A percentile compares a stretch with the other conserved stretches of the same genome.
Evolutionary conservation across 2,888 invertebrate species (phyloP).

Genomic region (Hemicrepidius hirtus): DNA sequence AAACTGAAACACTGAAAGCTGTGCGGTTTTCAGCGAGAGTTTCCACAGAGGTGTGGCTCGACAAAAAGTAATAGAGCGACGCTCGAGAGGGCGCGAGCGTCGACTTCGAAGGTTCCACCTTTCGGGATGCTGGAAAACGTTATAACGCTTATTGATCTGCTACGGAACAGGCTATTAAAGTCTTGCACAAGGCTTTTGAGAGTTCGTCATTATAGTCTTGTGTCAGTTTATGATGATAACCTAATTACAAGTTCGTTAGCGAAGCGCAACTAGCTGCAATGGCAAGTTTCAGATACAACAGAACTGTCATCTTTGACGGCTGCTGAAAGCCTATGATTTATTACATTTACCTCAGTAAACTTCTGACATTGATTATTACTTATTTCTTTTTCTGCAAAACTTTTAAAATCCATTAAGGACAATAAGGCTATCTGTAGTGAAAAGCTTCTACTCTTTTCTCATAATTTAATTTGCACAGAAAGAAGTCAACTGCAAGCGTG

Average conservation of each 20-base stretch:
- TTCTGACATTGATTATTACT: not conserved
- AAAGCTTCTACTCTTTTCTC: not conserved
- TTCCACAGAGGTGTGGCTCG: constrained; percentile 55
- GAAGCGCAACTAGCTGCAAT: constrained; percentile 3
- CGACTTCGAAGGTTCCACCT: constrained; percentile 55
- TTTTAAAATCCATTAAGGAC: constrained; percentile 15
- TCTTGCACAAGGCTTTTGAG: constrained; percentile 30
- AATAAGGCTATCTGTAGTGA: not conserved
- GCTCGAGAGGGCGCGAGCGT: constrained; percentile 58
- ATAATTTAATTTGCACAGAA: no score
- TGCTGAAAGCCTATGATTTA: constrained; percentile 11
- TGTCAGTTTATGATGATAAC: constrained; percentile 40
- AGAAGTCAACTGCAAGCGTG: not conserved
- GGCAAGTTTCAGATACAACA: not conserved
- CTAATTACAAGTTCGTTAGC: constrained; percentile 41
- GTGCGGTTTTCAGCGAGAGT: constrained; percentile 44
- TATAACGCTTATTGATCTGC: constrained; percentile 60
- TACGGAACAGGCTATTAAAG: constrained; percentile 39
- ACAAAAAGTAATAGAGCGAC: constrained; percentile 53
- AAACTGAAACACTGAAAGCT: constrained; percentile 42
- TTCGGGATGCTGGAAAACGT: constrained; percentile 56
- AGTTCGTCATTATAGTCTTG: constrained; percentile 33
- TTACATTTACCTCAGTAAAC: not conserved
- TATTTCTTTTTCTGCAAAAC: not conserved
- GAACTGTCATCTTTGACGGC: not conserved